A percentile compares a stretch with the other conserved stretches of the same genome.
Conservation (phyloP, 2,113 vertebrate genomes). For the Lycocorax pyrrhopterus region DNA sequence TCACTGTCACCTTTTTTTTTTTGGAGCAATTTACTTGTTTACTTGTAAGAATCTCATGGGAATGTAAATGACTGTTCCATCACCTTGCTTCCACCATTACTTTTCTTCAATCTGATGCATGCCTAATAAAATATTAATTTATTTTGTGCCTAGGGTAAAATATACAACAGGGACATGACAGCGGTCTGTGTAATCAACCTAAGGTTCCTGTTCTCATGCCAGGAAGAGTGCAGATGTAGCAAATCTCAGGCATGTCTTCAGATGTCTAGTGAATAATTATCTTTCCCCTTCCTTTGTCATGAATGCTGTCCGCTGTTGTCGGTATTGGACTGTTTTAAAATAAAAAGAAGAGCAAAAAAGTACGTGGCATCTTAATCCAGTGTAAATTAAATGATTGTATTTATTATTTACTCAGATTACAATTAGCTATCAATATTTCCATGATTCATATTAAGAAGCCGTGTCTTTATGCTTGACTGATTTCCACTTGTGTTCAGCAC, state of each 20-base stretch:
- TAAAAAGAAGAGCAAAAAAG: background rate
- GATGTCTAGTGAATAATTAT: background rate
- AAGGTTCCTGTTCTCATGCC: background rate
- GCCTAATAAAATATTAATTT: background rate
- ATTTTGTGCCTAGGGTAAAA: background rate
- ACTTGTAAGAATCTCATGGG: conserved; percentile 11
- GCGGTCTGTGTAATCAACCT: background rate
- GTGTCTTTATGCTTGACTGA: background rate
- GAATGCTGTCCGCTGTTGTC: background rate
- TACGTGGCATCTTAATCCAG: background rate
- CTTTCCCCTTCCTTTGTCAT: background rate
- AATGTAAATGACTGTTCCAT: background rate
- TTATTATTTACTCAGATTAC: background rate
- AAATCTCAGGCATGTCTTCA: background rate
- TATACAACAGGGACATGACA: background rate
- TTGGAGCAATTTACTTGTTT: conserved; percentile 12
- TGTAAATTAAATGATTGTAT: background rate
- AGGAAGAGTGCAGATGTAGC: background rate
- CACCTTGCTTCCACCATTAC: background rate
- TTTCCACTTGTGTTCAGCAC: background rate
- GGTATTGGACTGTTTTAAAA: background rate
- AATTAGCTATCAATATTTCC: background rate
- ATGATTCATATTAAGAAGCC: background rate
- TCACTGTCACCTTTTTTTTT: background rate
- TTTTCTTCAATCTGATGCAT: background rate